phyloP scores from a whole-genome alignment of 2,888 invertebrate genomes.

The Coenonympha glycerion region DNA sequence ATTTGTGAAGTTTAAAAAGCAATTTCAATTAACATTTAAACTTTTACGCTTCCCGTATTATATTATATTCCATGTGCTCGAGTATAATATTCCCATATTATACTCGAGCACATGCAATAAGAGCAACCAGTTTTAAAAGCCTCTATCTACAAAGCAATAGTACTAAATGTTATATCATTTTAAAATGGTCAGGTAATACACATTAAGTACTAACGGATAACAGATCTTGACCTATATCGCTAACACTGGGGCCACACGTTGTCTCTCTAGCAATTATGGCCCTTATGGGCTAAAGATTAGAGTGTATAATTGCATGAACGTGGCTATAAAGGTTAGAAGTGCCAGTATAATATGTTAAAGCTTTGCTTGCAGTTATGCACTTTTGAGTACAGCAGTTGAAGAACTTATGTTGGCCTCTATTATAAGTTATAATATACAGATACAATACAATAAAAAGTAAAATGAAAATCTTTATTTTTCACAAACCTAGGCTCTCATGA shows the following conservation, averaged over 20 bases:
- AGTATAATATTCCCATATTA: constrained; percentile 10
- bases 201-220: constrained; percentile 19
- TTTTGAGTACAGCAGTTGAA: constrained; percentile 4
- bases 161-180: constrained; percentile 22
- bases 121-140: constrained; percentile 15
- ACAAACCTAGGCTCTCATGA: too few species aligned
- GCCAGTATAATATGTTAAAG: neutral
- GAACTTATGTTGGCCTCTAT: constrained; percentile 3
- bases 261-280: constrained; percentile 1
- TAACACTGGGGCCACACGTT: constrained; percentile 8
- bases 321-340: neutral
- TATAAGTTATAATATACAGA: neutral
- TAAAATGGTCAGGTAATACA: constrained; percentile 24
- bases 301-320: neutral
- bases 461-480: too few species aligned
- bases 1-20: neutral
- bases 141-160: constrained; percentile 17
- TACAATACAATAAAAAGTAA: too few species aligned
- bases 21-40: constrained; percentile 11
- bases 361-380: constrained; percentile 8
- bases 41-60: constrained; percentile 4
- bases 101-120: constrained; percentile 10
- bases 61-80: too few species aligned
- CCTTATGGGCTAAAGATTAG: neutral
- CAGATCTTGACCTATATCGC: constrained; percentile 22